Evolutionary conservation across 1,140 invertebrate species (phyloP), one percentile per base, ranked within the genome.

Genomic region (Mylabris phalerata): DNA sequence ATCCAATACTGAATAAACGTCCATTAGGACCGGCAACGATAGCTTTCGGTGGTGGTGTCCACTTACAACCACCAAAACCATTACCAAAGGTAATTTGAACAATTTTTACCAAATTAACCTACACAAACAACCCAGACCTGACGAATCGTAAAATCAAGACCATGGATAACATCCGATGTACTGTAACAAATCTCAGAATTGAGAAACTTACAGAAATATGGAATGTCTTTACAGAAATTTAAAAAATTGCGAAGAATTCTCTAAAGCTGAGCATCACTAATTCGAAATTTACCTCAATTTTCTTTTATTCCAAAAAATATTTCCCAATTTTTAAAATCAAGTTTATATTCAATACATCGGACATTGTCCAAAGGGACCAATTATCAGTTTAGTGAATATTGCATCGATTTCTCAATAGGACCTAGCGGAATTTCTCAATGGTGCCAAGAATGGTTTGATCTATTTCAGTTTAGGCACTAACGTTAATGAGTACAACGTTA

Each of bases 381-480:
- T 19, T 19, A 19, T 19, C 1, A 19, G 0, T 19, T 19, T 19
- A 0, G 1, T 19, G 19, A 19, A 19, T 19, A 19, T 1, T 19
- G 19, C 19, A 19, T 19, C 19, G 19, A 19, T 19, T 19, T 19
- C 19, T 19, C 1, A 19, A 19, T 19, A 19, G 19, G 19, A 19
- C 19, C 19, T 19, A 19, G 55, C 76, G 67, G 55, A 71, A 9
- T 66, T 79, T 6, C n/a, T 79, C 32, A 72, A 78, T 46, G 59
- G 60, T 0, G 73, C 78, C 0, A 60, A 62, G 0, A 60, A 79
- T 46, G 80, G 81, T 1, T 77, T 78, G 10, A 73, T 83, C 0
- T 82, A 78, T 61, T 77, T 82, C 44, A 82, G 79, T 60, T 68
- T 83, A 59, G 81, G 81, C 0, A 76, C 75, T 0, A 75, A 77